These are phyloP conservation scores for Anguilla marmorata DNA, from an alignment of 2,797 vertebrate species.

Conservation along the genomic window DNA sequence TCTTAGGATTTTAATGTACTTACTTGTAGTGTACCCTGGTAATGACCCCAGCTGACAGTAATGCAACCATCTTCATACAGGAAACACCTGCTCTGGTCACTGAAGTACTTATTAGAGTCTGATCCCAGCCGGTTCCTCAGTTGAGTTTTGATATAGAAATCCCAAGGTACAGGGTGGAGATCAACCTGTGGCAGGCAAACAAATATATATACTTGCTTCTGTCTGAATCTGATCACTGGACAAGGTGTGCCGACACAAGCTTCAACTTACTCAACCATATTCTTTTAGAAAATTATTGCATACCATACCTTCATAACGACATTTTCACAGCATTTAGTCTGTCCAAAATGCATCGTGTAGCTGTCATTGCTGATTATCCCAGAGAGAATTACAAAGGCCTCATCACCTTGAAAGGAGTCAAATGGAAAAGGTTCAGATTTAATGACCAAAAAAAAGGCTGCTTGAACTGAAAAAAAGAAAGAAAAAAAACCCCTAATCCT, in stretches of 20 bases:
- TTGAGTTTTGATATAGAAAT: constrained; percentile 71
- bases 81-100: constrained; percentile 62
- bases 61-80: constrained; percentile 67
- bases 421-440: constrained; percentile 11
- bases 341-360: constrained; percentile 68
- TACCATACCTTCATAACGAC: constrained; percentile 75
- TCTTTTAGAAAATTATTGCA: not conserved
- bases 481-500: not conserved
- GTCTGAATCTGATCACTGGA: not conserved
- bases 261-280: not conserved
- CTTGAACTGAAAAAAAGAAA: not conserved
- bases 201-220: not conserved
- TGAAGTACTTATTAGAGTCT: constrained; percentile 62
- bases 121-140: constrained; percentile 66
- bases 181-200: constrained; percentile 59
- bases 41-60: constrained; percentile 23
- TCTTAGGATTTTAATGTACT: not conserved
- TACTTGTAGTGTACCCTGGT: constrained; percentile 29
- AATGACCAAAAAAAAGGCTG: not conserved
- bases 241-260: not conserved
- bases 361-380: constrained; percentile 61
- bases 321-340: constrained; percentile 40
- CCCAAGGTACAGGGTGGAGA: constrained; percentile 73
- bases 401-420: constrained; percentile 61
- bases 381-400: constrained; percentile 61